Conservation (phyloP, 2,113 vertebrate genomes). For the Atractosteus spatula region DNA sequence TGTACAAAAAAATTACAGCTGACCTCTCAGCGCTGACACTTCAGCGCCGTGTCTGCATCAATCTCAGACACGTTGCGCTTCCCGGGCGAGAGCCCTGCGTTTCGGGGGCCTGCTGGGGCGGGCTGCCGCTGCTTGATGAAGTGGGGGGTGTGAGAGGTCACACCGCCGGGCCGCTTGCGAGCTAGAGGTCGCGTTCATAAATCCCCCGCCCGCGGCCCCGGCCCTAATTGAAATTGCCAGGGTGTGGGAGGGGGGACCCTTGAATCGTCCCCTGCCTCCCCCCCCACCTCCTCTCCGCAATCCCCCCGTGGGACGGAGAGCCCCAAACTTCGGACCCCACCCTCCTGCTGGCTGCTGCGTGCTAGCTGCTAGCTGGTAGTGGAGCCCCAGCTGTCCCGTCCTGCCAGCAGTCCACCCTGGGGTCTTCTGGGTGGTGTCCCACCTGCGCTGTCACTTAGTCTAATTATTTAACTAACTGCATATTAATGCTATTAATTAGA, state of each 20-base stretch:
- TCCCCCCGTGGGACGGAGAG: background rate
- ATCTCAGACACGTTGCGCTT: slow-evolving; percentile 60
- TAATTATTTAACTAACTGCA: too few species aligned
- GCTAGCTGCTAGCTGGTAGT: too few species aligned
- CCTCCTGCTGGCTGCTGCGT: too few species aligned
- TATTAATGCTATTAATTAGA: too few species aligned
- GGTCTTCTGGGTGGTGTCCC: too few species aligned
- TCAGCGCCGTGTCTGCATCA: slow-evolving; percentile 61
- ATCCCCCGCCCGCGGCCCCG: slow-evolving; percentile 32
- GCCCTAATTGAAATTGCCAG: slow-evolving; percentile 45
- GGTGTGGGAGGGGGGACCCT: slow-evolving; percentile 39
- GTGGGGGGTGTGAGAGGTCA: slow-evolving; percentile 44
- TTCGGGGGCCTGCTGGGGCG: slow-evolving; percentile 52
- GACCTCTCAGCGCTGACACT: slow-evolving; percentile 61
- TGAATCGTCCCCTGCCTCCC: slow-evolving; percentile 53
- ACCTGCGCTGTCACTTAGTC: too few species aligned
- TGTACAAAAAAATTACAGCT: slow-evolving; percentile 76
- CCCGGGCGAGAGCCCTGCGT: slow-evolving; percentile 5
- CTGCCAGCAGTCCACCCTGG: too few species aligned
- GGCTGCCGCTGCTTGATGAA: slow-evolving; percentile 49
- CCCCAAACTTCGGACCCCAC: too few species aligned
- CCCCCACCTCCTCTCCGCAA: slow-evolving; percentile 51
- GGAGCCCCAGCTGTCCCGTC: too few species aligned
- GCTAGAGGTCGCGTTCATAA: slow-evolving; percentile 50
- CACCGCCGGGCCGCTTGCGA: slow-evolving; percentile 31